Evolutionary conservation across 2,888 invertebrate species (phyloP).

Genomic region (Nemurella pictetii): DNA sequence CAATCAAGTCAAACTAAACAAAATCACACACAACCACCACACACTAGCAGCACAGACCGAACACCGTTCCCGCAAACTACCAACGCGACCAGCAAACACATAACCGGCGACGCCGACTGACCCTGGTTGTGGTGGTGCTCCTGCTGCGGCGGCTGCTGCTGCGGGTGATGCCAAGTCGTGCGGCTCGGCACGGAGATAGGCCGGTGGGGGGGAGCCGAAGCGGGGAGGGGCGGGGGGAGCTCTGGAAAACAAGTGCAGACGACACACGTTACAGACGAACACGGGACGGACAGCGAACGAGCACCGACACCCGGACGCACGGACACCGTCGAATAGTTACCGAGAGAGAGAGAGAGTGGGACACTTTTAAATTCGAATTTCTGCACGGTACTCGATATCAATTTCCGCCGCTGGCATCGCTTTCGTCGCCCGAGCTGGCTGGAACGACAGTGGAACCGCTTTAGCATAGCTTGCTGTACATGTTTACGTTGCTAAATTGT

Average conservation of each 20-base stretch:
- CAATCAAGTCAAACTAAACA: no score
- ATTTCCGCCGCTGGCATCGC: conserved; percentile 8
- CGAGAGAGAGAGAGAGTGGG: not conserved
- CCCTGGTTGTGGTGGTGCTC: conserved; percentile 36
- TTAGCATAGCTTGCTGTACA: no score
- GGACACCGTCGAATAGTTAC: not conserved
- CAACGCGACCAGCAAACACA: not conserved
- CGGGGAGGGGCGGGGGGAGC: conserved; percentile 63
- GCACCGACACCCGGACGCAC: no score
- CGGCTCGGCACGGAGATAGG: conserved; percentile 9
- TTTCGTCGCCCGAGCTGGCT: not conserved
- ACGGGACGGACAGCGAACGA: no score
- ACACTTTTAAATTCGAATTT: not conserved
- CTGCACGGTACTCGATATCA: conserved; percentile 28
- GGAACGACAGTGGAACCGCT: not conserved
- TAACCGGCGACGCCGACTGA: not conserved
- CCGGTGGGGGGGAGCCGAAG: conserved; percentile 54
- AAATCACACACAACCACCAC: no score
- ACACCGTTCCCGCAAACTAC: not conserved
- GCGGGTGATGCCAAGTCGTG: conserved; percentile 26
- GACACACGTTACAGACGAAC: not conserved
- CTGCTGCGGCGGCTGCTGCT: conserved; percentile 34
- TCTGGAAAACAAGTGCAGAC: conserved; percentile 51
- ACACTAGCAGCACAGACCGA: not conserved
- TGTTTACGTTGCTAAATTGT: no score